Percentiles rank a stretch among this genome's conserved stretches.
Conservation (phyloP, 2,888 invertebrate species). For the Capitulum mitella region DNA sequence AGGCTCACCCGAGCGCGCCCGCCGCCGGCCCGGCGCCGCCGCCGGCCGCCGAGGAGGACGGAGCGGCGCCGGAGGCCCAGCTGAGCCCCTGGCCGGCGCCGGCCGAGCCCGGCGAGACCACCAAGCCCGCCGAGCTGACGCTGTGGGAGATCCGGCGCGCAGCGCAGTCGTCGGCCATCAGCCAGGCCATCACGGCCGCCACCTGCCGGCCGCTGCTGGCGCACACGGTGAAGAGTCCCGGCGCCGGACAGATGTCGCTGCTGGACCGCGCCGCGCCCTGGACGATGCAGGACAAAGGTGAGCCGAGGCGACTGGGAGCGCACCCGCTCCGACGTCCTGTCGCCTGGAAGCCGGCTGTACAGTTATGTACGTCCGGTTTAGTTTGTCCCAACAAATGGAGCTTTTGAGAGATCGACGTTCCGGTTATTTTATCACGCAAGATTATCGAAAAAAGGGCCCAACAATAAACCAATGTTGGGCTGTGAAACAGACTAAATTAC, state of each 20-base stretch:
- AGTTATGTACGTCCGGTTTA: too few species aligned
- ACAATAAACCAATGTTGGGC: too few species aligned
- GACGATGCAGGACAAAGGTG: slow-evolving; percentile 90
- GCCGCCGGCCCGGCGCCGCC: background rate
- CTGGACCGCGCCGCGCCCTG: slow-evolving; percentile 83
- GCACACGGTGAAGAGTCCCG: background rate
- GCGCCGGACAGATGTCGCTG: slow-evolving; percentile 49
- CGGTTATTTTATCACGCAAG: too few species aligned
- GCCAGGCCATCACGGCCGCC: slow-evolving; percentile 18
- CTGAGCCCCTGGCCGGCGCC: background rate
- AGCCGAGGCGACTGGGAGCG: too few species aligned
- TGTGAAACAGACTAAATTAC: too few species aligned
- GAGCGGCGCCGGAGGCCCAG: too few species aligned
- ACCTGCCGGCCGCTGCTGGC: background rate
- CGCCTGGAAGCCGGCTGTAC: background rate
- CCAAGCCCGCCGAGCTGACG: background rate
- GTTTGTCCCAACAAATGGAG: too few species aligned
- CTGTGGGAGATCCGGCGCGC: background rate
- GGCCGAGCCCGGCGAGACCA: background rate
- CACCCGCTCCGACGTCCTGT: too few species aligned
- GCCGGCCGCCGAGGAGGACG: background rate
- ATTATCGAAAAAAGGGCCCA: too few species aligned
- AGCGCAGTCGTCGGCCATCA: background rate
- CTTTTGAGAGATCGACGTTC: too few species aligned
- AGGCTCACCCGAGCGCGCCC: background rate